Evolutionary conservation across 2,888 invertebrate genomes (phyloP), one percentile per base, ranked within the genome.

Genomic region (Himalopsyche anomala): DNA sequence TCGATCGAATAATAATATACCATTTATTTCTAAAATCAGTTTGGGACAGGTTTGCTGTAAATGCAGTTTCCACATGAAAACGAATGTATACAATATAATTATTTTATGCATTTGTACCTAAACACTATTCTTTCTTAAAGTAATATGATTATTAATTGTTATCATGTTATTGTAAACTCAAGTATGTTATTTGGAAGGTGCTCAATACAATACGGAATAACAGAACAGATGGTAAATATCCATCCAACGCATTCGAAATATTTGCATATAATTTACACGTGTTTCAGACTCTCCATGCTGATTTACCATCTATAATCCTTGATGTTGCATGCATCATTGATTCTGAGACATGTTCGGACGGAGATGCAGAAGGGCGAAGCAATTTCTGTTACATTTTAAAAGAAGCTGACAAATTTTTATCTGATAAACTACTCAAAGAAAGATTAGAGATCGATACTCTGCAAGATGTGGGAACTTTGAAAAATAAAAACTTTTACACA

Each of bases 371-470:
- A 89, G 96, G 96, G 90, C 94, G 98, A 88, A 94, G 94, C 89
- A 95, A 95, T 90, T 97, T 97, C 91, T 96, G 95, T 91, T 95
- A 94, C 90, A 94, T 97, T 89, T 95, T 97, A 1, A 95, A 96
- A 91, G 96, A 97, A 91, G 93, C 96, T 89, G 97, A 97, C 91
- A 95, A 96, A 91, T 96, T 96, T 91, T 94, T 97, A 90, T 96
- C 98, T 82, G 98, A 98, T 90, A 96, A 96, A 91, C 92, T 99
- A 89, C 92, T 99, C 79, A 98, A 98, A 90, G 99, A 99, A 91
- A 94, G 99, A 88, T 91, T 99, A 89, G 99, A 99, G 92, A 97
- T 98, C 90, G 99, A 99, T 90, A 98, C 98, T 0, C 92, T 99
- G 55, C 98, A 98, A 91, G 98, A 98, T 94, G 96, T 97, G 87